Percentiles rank a stretch among this genome's conserved stretches.
Evolutionary conservation across 2,888 invertebrate genomes (phyloP).

Genomic region (Criorhina ranunculi): DNA sequence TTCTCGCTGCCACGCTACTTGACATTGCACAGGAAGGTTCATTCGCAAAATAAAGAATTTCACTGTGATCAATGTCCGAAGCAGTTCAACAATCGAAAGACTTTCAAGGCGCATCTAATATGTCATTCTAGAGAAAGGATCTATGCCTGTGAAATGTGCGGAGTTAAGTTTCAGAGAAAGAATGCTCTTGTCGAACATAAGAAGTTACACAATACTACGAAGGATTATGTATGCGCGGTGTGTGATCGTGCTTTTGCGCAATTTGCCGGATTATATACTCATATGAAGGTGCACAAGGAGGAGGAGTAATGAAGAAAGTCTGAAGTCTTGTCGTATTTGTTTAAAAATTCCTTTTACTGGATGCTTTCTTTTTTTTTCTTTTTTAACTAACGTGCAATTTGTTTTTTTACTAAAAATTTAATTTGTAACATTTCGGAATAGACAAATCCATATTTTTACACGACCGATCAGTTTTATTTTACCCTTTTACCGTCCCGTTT

Average conservation of each 20-base stretch:
- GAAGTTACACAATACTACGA: slow-evolving; percentile 45
- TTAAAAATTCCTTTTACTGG: background rate
- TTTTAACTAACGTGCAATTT: slow-evolving; percentile 23
- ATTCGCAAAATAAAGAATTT: slow-evolving; percentile 29
- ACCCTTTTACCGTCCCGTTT: too few relatives aligned
- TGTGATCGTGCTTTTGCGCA: slow-evolving; percentile 56
- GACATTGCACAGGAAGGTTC: slow-evolving; percentile 49
- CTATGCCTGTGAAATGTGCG: slow-evolving; percentile 49
- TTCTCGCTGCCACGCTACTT: slow-evolving; percentile 54
- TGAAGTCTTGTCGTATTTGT: background rate
- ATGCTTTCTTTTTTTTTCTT: background rate
- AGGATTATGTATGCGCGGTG: slow-evolving; percentile 43
- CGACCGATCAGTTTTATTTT: too few relatives aligned
- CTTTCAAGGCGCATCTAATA: slow-evolving; percentile 56
- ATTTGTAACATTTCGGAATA: background rate
- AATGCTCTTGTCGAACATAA: slow-evolving; percentile 59
- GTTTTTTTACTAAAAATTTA: slow-evolving; percentile 3
- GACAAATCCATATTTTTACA: background rate
- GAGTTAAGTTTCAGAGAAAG: slow-evolving; percentile 55
- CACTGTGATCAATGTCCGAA: slow-evolving; percentile 56
- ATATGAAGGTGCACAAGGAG: slow-evolving; percentile 51
- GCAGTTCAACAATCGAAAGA: slow-evolving; percentile 47
- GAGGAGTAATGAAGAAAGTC: slow-evolving; percentile 17
- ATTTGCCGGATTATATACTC: slow-evolving; percentile 63
- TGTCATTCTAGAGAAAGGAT: slow-evolving; percentile 57